Conservation (phyloP, 2,888 invertebrate species). For the Matsumyia berberina region DNA sequence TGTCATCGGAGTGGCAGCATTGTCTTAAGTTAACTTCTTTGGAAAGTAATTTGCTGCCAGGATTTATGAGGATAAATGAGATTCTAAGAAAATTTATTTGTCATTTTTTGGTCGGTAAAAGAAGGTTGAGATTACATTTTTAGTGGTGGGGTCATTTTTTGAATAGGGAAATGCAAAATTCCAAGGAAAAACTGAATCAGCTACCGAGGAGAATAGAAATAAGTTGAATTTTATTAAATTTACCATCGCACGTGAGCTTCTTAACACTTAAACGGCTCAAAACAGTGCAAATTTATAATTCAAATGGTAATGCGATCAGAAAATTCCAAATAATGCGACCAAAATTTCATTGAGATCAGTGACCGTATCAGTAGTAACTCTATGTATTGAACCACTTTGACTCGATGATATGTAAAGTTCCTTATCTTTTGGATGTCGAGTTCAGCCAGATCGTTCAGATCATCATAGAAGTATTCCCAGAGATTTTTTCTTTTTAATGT, state of each 20-base stretch:
- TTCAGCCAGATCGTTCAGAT: too few species aligned
- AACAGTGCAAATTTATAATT: too few species aligned
- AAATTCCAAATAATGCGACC: too few species aligned
- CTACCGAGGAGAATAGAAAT: not conserved
- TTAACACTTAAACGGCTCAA: too few species aligned
- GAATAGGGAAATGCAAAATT: not conserved
- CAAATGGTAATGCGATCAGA: too few species aligned
- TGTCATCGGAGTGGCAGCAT: conserved; percentile 67
- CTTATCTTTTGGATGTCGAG: too few species aligned
- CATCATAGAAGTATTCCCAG: too few species aligned
- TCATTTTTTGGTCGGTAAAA: conserved; percentile 33
- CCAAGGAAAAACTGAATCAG: conserved; percentile 17
- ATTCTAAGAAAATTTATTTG: conserved; percentile 60
- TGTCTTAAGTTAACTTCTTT: conserved; percentile 73
- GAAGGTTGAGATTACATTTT: not conserved
- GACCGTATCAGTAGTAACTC: too few species aligned
- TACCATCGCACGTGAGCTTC: not conserved
- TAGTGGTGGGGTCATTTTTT: not conserved
- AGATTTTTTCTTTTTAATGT: too few species aligned
- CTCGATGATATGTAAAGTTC: too few species aligned
- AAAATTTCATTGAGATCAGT: too few species aligned
- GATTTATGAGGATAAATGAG: conserved; percentile 74
- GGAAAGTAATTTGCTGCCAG: conserved; percentile 71
- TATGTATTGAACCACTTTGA: too few species aligned
- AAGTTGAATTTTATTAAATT: not conserved